Evolutionary conservation across 2,113 vertebrate species (phyloP).

Genomic region (Cygnus atratus): DNA sequence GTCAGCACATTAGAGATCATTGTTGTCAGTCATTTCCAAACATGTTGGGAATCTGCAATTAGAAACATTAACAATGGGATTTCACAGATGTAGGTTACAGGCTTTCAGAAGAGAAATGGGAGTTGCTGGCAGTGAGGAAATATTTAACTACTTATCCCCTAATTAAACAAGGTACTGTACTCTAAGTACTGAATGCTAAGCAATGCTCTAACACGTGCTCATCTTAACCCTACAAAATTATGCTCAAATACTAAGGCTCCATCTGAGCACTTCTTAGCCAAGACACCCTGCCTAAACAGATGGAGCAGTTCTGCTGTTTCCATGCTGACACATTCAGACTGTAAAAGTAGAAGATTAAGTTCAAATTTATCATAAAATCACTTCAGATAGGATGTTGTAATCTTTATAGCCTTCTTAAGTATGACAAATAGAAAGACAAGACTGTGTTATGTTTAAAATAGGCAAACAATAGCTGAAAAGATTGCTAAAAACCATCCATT

Average conservation of each 20-base stretch:
- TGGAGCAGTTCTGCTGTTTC: slow-evolving; percentile 19
- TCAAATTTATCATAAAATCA: slow-evolving; percentile 55
- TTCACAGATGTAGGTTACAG: slow-evolving; percentile 27
- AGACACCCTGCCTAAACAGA: slow-evolving; percentile 44
- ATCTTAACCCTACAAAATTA: slow-evolving; percentile 28
- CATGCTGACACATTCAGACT: slow-evolving; percentile 10
- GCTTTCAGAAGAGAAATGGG: slow-evolving; percentile 9
- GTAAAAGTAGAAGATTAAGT: slow-evolving; percentile 44
- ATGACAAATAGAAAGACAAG: not conserved
- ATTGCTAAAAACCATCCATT: not conserved
- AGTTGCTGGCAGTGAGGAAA: slow-evolving; percentile 3
- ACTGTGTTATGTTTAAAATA: not conserved
- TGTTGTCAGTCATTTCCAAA: slow-evolving; percentile 39
- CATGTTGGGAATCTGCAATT: slow-evolving; percentile 15
- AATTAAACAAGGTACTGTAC: slow-evolving; percentile 28
- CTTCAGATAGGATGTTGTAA: not conserved
- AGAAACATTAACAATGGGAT: slow-evolving; percentile 42
- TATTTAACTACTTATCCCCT: slow-evolving; percentile 45
- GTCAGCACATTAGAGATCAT: not conserved
- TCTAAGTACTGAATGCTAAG: not conserved
- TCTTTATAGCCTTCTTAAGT: not conserved
- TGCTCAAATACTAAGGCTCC: not conserved
- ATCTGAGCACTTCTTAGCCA: slow-evolving; percentile 39
- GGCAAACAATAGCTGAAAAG: not conserved
- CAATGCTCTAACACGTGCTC: not conserved